Evolutionary conservation across 2,797 vertebrate species (phyloP).

Genomic region (Enteromius paludinosus): DNA sequence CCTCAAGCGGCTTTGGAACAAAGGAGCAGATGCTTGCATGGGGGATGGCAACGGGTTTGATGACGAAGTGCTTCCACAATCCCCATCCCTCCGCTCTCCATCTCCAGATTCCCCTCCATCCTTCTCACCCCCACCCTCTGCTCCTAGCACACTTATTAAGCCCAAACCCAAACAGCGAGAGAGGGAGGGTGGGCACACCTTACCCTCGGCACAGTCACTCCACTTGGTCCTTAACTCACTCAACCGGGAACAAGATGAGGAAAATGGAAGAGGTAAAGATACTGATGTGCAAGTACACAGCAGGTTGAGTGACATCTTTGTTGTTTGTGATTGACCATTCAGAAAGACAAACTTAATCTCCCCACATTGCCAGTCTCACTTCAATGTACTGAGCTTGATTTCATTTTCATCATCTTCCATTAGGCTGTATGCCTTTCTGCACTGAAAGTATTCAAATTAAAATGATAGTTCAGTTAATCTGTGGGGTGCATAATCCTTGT

Average conservation of each 20-base stretch:
- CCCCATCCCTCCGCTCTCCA: conserved; percentile 71
- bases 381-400: conserved; percentile 26
- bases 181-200: conserved; percentile 77
- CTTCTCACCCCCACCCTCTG: conserved; percentile 79
- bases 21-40: conserved; percentile 69
- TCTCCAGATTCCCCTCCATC: conserved; percentile 76
- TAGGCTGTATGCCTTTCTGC: conserved; percentile 7
- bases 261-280: conserved; percentile 80
- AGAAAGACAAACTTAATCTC: conserved; percentile 20
- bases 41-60: conserved; percentile 67
- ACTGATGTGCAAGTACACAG: neutral
- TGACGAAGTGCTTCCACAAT: conserved; percentile 67
- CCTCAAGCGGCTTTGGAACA: conserved; percentile 79
- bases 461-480: conserved; percentile 17
- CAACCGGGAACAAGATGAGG: conserved; percentile 82
- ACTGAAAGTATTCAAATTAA: conserved; percentile 29
- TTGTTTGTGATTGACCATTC: conserved; percentile 8
- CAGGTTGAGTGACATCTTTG: conserved; percentile 1
- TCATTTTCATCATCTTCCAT: conserved; percentile 23
- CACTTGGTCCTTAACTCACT: conserved; percentile 85
- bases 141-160: conserved; percentile 79
- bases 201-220: conserved; percentile 81
- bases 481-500: conserved; percentile 3
- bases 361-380: conserved; percentile 2
- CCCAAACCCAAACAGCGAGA: conserved; percentile 80